Base-by-base conservation (phyloP, 2,113 vertebrate species). In the Peucedramus taeniatus region DNA sequence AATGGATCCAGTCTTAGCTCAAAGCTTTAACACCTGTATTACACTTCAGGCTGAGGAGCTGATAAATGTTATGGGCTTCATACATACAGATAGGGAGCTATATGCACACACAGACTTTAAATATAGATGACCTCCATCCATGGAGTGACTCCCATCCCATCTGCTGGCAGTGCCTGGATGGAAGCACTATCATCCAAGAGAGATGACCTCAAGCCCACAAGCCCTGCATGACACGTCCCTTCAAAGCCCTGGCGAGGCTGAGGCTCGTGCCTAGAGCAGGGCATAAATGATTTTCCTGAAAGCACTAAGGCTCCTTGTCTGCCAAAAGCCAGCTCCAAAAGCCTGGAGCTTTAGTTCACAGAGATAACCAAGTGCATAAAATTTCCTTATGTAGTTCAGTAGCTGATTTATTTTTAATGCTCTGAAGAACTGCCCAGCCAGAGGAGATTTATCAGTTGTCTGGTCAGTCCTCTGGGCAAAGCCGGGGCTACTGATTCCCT, bases 381-480 rank as follows among this genome's bases (percentile, higher is more conserved):
- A 90, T 96, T 94, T 94, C 87, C 24, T 13, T 78, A 78, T 83
- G 72, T 51, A 56, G 88, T 63, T 80, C 50, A 80, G 61, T 54
- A 66, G 71, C 26, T 88, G 75, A 87, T 94, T 94, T 96, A 74
- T 74, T 87, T 89, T 87, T 90, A 88, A 63, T 59, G 31, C 37
- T 88, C 54, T 54, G 80, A 83, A 69, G 1, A 77, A 20, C 77
- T 44, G 19, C 37, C 26, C 27, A 45, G 51, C 37, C 82, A 93
- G 76, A 88, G 39, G 54, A 93, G 87, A 86, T 86, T 69, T 83
- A 83, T 95, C 66, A n/a, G 70, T 77, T 66, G 82, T 83, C 85
- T 92, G 39, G 50, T 51, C 82, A 70, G 90, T 80, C 89, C 78
- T 96, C 82, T 93, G 90, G 82, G 87, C 82, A 90, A 63, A 91